Percentiles rank a stretch among this genome's conserved stretches.
Evolutionary conservation across 2,888 invertebrate genomes (phyloP).

Genomic region (Altica lythri): DNA sequence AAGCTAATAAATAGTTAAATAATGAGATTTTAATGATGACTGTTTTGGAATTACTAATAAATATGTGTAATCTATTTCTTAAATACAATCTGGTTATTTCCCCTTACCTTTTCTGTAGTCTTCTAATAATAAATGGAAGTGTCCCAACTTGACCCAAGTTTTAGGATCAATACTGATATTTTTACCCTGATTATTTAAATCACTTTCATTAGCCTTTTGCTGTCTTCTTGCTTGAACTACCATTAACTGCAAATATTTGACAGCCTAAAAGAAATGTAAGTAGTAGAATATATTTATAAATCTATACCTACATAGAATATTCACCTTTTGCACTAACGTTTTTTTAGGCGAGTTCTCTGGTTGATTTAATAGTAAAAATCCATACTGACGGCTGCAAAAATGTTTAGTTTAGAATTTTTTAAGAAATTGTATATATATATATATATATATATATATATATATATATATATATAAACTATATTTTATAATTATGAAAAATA

Average conservation of each 20-base stretch:
- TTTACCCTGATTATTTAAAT: conserved; percentile 58
- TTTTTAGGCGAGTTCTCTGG: conserved; percentile 82
- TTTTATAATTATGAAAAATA: no score
- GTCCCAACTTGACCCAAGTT: conserved; percentile 93
- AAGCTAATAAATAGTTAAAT: no score
- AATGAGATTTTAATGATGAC: no score
- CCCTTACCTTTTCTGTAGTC: conserved; percentile 93
- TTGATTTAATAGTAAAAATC: conserved; percentile 81
- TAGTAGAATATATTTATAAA: conserved; percentile 5
- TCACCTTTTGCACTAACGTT: conserved; percentile 76
- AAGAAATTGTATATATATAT: no score
- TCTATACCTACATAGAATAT: conserved; percentile 23
- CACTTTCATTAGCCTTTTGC: conserved; percentile 56
- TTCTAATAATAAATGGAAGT: conserved; percentile 90
- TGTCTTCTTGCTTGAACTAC: conserved; percentile 76
- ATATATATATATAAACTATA: no score
- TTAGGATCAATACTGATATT: conserved; percentile 82
- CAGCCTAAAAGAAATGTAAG: conserved; percentile 61
- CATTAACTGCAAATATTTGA: conserved; percentile 84
- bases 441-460: no score
- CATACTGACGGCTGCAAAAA: conserved; percentile 80
- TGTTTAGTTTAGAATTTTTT: conserved; percentile 13
- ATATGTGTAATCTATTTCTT: no score
- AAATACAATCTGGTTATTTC: no score
- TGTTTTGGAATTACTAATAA: no score